Conservation (phyloP, 2,797 vertebrate genomes). For the Chelon auratus region DNA sequence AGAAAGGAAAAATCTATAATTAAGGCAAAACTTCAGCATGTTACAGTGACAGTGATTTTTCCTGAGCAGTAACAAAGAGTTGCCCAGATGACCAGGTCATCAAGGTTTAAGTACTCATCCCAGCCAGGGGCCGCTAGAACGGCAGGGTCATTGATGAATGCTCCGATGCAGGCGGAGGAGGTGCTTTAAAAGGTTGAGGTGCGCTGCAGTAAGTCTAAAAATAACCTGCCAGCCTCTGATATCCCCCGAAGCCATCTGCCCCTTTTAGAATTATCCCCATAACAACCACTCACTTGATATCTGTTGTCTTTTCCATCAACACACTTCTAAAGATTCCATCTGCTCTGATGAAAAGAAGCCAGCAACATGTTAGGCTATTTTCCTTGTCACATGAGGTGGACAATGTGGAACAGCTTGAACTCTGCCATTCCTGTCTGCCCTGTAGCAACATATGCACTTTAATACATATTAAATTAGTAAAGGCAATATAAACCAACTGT, state of each 20-base stretch:
- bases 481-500: constrained; percentile 18
- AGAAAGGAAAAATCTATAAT: not conserved
- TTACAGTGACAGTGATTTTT: constrained; percentile 15
- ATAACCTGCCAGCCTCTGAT: constrained; percentile 71
- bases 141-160: constrained; percentile 61
- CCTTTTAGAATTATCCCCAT: constrained; percentile 78
- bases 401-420: not conserved
- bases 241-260: constrained; percentile 74
- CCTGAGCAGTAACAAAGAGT: constrained; percentile 58
- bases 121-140: constrained; percentile 7
- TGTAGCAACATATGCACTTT: constrained; percentile 26
- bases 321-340: constrained; percentile 61
- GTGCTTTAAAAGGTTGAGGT: constrained; percentile 77
- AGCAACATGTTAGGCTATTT: constrained; percentile 17
- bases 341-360: constrained; percentile 33
- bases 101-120: constrained; percentile 57
- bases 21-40: not conserved
- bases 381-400: constrained; percentile 13
- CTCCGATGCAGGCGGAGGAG: constrained; percentile 61
- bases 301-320: constrained; percentile 59
- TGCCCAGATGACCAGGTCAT: constrained; percentile 53
- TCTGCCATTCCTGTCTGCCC: constrained; percentile 2
- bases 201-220: constrained; percentile 75
- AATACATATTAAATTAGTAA: constrained; percentile 11
- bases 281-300: constrained; percentile 77